Percentiles rank a stretch among this genome's conserved stretches.
These are phyloP conservation scores for Callocephalon fimbriatum DNA, from an alignment of 2,113 vertebrate genomes.

Conservation along the genomic window DNA sequence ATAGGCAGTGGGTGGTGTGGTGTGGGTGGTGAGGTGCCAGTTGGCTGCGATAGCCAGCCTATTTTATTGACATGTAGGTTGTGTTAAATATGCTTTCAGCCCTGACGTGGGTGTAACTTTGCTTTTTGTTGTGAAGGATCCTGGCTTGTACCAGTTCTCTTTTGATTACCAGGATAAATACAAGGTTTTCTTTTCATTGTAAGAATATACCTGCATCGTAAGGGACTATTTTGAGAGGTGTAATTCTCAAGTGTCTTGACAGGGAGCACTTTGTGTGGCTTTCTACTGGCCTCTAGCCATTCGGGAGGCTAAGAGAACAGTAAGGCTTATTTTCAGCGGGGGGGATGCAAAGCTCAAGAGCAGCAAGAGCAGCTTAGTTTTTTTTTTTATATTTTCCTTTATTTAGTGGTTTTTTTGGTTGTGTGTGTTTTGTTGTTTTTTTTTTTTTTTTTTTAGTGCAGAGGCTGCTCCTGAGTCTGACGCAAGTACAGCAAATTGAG, in stretches of 20 bases:
- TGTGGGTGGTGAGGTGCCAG: neutral
- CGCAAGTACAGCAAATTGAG: neutral
- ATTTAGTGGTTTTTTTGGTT: neutral
- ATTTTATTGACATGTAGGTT: neutral
- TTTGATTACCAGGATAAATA: neutral
- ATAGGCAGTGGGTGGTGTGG: neutral
- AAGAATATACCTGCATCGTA: neutral
- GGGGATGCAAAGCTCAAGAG: neutral
- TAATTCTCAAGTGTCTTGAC: neutral
- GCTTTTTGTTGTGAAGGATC: neutral
- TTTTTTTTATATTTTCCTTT: neutral
- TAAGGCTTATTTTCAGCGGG: accelerated
- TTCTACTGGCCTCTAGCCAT: neutral
- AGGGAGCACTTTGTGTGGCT: neutral
- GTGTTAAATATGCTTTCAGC: neutral
- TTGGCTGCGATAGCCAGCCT: neutral
- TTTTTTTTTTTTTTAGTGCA: neutral
- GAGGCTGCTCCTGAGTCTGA: neutral
- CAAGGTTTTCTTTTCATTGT: neutral
- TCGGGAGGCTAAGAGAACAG: neutral
- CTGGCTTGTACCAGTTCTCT: neutral
- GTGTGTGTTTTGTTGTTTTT: neutral
- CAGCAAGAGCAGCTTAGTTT: neutral
- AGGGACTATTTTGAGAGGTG: neutral
- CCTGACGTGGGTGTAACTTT: neutral